Conservation (phyloP, 1,140 invertebrate genomes). For the Druon quercuslanigerum region DNA sequence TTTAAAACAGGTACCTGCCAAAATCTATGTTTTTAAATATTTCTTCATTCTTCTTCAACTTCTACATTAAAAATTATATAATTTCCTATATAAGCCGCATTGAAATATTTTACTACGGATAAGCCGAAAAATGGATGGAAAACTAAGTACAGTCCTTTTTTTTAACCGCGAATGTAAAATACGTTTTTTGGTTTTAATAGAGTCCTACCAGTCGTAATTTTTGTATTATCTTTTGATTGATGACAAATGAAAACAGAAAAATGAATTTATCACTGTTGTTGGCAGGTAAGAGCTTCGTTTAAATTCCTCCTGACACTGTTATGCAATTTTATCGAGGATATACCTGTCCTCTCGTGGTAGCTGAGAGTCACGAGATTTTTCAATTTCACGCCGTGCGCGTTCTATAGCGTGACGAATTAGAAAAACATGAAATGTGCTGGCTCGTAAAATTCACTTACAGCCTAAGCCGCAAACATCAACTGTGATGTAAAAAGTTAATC, state of each 20-base stretch:
- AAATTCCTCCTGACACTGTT: conserved; percentile 21
- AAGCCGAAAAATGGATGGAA: too few relatives aligned
- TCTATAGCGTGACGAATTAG: conserved; percentile 22
- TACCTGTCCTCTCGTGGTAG: conserved; percentile 5
- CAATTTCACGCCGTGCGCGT: conserved; percentile 14
- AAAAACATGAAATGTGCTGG: conserved; percentile 25
- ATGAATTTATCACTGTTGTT: not conserved
- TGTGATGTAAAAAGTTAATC: not conserved
- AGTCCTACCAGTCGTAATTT: not conserved
- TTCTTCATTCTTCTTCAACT: too few relatives aligned
- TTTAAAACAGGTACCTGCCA: too few relatives aligned
- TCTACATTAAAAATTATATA: too few relatives aligned
- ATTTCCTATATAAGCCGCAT: too few relatives aligned
- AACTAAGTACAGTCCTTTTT: too few relatives aligned
- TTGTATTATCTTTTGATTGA: conserved; percentile 6
- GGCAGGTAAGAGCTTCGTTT: conserved; percentile 8
- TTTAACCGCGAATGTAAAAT: too few relatives aligned
- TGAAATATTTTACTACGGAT: too few relatives aligned
- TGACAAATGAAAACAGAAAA: conserved; percentile 6
- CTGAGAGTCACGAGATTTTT: conserved; percentile 27
- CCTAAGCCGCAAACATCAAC: not conserved
- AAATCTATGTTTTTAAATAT: too few relatives aligned
- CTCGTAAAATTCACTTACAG: conserved; percentile 14
- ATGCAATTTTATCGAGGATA: not conserved
- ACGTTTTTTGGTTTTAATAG: too few relatives aligned